Base-by-base conservation (phyloP, 2,797 vertebrate species). In the Nannoperca australis region DNA sequence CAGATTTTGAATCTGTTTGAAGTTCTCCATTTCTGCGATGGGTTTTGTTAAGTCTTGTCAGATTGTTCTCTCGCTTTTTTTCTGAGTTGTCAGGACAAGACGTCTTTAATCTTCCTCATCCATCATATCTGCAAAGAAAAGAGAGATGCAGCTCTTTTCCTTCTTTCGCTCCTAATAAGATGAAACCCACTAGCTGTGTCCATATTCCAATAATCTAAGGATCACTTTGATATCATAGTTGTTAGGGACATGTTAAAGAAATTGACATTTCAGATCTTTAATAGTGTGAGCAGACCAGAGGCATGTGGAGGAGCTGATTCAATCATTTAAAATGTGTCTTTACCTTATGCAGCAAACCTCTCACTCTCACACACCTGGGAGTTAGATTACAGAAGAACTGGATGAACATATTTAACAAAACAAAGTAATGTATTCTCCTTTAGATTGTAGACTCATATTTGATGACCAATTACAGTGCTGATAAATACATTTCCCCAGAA, bases 41-140 rank as follows among this genome's bases (percentile, higher is more conserved):
- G 86, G 70, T 92, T 94, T 94, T 89, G 85, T 91, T 92, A 93
- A 92, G 73, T 89, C 90, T 91, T 92, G 91, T 90, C 92, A 93
- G 85, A 86, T 84, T 88, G 79, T 86, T 88, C 87, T 73, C 67
- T 70, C 8, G 14, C 49, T 53, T 85, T 88, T 90, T 82, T 78
- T 71, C 74, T 61, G 81, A 89, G 75, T 91, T 92, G 91, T 92
- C 91, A 91, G 78, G 85, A 91, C 88, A 93, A 89, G 84, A 86
- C 17, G 76, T 89, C 89, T 94, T 92, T 94, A 91, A 93, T 94
- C 91, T 93, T 87, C 68, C 76, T 70, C 65, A 86, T 88, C 78
- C 67, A 61, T 62, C 51, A 42, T 85, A 81, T 91, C 83, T 68
- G 84, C 79, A 84, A 83, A 81, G 86, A 84, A 83, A 90, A 84